These are phyloP conservation scores for Suricata suricatta DNA, from an alignment of 2,113 vertebrate species.

Conservation along the genomic window DNA sequence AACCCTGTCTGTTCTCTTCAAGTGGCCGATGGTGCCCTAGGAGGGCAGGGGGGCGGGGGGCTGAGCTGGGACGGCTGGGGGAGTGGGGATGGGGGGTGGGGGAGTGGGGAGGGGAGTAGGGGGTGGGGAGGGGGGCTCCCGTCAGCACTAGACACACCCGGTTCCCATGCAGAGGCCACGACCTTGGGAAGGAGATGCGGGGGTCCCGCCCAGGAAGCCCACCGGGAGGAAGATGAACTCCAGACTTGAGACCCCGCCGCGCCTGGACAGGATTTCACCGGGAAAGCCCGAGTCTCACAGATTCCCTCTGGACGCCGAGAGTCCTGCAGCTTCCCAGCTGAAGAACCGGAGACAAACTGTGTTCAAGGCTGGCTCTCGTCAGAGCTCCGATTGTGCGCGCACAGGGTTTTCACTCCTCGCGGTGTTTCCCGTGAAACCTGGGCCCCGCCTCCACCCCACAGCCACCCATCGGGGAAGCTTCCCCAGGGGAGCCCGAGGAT, in stretches of 20 bases:
- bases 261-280: not conserved
- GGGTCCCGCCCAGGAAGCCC: not conserved
- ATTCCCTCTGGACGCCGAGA: not conserved
- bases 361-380: not conserved
- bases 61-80: fast-evolving
- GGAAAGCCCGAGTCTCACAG: not conserved
- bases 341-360: not conserved
- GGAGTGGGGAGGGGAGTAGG: too few species aligned
- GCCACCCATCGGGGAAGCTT: not conserved
- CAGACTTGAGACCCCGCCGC: not conserved
- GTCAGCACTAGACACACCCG: fast-evolving
- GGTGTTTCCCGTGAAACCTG: not conserved
- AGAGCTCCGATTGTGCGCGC: not conserved
- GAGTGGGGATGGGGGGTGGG: fast-evolving
- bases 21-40: not conserved
- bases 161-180: not conserved
- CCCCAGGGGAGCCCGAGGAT: not conserved
- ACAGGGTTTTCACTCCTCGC: not conserved
- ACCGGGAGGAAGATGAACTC: not conserved
- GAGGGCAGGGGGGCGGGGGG: too few species aligned
- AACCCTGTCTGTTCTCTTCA: not conserved
- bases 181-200: not conserved
- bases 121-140: fast-evolving
- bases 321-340: not conserved
- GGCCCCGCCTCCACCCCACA: not conserved